phyloP scores from a whole-genome alignment of 2,113 vertebrate species.

The Odocoileus virginianus region DNA sequence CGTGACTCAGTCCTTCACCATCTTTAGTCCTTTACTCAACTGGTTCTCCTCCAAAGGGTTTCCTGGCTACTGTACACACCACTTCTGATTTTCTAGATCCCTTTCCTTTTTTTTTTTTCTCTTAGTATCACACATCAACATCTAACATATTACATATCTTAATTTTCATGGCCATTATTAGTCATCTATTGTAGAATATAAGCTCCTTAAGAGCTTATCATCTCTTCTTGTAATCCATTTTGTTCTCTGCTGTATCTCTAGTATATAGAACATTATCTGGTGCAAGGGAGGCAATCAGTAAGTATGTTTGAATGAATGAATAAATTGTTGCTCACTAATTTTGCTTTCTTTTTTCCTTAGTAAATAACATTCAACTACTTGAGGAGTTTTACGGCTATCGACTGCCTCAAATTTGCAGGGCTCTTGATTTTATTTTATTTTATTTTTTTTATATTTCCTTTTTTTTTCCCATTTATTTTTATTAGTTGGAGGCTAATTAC shows the following conservation, averaged over 20 bases:
- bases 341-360: not conserved
- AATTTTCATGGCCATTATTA: not conserved
- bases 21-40: not conserved
- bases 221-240: not conserved
- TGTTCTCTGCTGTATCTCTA: not conserved
- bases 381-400: not conserved
- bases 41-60: not conserved
- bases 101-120: not conserved
- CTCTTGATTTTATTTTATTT: not conserved
- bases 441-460: too few species aligned
- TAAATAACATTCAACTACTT: not conserved
- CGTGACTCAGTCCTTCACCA: not conserved
- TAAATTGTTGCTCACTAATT: not conserved
- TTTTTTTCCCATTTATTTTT: too few species aligned
- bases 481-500: too few species aligned
- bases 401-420: not conserved
- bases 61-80: not conserved
- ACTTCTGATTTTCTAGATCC: not conserved
- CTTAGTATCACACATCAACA: not conserved
- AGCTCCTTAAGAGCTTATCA: not conserved
- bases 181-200: not conserved
- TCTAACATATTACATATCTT: not conserved
- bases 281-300: not conserved
- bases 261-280: not conserved
- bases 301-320: not conserved